Evolutionary conservation across 2,888 invertebrate genomes (phyloP), one percentile per base, ranked within the genome.

Genomic region (Ormyrus thymus): DNA sequence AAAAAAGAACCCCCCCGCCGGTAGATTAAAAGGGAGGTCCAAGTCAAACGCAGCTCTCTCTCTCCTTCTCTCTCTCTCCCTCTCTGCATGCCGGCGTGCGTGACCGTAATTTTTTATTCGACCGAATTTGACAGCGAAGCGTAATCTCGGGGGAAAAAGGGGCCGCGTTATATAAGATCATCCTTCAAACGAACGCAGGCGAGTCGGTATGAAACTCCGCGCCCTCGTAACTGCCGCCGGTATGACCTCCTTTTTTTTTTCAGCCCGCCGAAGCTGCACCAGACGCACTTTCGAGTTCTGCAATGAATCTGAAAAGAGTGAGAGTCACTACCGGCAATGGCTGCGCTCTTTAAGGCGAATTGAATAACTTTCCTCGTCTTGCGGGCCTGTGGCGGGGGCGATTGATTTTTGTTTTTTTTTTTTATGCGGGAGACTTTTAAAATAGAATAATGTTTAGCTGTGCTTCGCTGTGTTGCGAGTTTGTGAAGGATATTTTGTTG

Each of bases 71-170:
- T 29, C 29, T 1, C 29, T 29, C 29, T 29, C 29, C 3, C 29
- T 3, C 29, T 29, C 68, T 62, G 46, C 76, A 69, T 56, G 62
- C 29, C 29, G 29, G 29, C 50, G 74, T 61, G 70, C 70, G 64
- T 71, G 71, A 77, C 71, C 64, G 66, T 74, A 78, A 80, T 80
- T 80, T 80, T 78, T 78, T 78, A 78, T 70, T 70, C 65, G 46
- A 64, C 62, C 69, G 29, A 73, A 74, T 80, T 80, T 74, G 69
- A 73, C 70, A 71, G 78, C 74, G 50, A 70, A 76, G 75, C 70
- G 45, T 76, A 76, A 76, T 79, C 76, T 79, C 78, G 59, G 55
- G 62, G 56, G 56, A 56, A 75, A 75, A 64, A 68, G 64, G 29
- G 50, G 46, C 29, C 46, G 50, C 53, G n/a, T 29, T 29, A 29